Conservation (phyloP, 2,888 invertebrate genomes). For the Tholera decimalis region DNA sequence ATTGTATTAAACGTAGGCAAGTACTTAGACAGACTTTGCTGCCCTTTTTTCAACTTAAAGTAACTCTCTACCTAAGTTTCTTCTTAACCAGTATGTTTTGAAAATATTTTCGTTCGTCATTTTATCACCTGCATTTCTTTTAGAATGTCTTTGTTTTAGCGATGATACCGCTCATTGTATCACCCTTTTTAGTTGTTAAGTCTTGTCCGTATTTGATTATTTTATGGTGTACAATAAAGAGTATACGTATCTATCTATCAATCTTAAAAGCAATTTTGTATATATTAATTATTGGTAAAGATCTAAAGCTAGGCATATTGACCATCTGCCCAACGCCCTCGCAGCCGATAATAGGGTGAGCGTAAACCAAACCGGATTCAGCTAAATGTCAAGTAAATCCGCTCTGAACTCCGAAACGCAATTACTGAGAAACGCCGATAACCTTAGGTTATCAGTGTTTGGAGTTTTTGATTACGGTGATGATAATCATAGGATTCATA, state of each 20-base stretch:
- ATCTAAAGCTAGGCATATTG: neutral
- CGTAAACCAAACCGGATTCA: slow-evolving; percentile 12
- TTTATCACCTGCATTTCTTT: neutral
- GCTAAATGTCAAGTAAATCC: slow-evolving; percentile 27
- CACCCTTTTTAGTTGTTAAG: too few species aligned
- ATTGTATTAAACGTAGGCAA: neutral
- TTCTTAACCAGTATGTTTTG: neutral
- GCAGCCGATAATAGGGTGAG: neutral
- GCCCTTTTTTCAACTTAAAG: neutral
- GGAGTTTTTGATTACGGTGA: slow-evolving; percentile 26
- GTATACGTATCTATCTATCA: too few species aligned
- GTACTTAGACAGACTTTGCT: neutral
- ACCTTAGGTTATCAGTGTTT: slow-evolving; percentile 28
- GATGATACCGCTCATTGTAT: too few species aligned
- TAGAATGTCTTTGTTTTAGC: too few species aligned
- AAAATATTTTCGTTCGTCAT: neutral
- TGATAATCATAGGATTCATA: slow-evolving; percentile 1
- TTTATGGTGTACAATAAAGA: too few species aligned
- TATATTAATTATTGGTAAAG: neutral
- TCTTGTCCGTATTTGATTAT: too few species aligned
- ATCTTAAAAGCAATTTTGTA: neutral
- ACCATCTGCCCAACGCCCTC: neutral
- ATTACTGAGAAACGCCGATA: slow-evolving; percentile 29
- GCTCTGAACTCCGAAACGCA: slow-evolving; percentile 23
- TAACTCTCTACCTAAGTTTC: neutral